Percentiles rank a stretch among this genome's conserved stretches.
These are phyloP conservation scores for Onthophagus sagittarius DNA, from an alignment of 2,888 invertebrate species.

Conservation along the genomic window DNA sequence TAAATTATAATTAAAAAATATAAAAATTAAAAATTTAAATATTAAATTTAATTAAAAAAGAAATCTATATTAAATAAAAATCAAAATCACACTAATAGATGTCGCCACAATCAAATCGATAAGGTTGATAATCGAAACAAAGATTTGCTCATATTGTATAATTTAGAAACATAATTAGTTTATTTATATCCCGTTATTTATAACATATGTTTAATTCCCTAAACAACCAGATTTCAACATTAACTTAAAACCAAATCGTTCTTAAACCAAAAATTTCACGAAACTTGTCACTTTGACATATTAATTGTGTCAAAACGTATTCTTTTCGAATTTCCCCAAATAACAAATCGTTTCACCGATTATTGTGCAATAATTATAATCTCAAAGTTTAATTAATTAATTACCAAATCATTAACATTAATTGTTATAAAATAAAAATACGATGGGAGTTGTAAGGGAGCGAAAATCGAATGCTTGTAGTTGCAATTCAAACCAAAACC, in stretches of 20 bases:
- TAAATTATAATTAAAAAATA: too few species aligned
- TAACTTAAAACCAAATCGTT: background rate
- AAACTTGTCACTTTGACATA: background rate
- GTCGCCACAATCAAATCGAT: background rate
- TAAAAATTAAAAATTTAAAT: too few species aligned
- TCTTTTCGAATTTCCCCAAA: background rate
- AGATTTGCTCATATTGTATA: background rate
- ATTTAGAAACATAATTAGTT: background rate
- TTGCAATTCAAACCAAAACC: background rate
- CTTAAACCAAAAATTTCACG: background rate
- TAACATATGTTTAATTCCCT: background rate
- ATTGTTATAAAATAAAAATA: background rate
- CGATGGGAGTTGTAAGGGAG: slow-evolving; percentile 16
- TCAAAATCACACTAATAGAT: background rate
- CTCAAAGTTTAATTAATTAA: background rate
- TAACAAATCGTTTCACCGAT: background rate
- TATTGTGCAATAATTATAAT: background rate
- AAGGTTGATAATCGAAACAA: background rate
- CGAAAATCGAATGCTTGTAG: slow-evolving; percentile 9
- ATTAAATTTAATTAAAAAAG: too few species aligned
- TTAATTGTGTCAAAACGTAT: background rate
- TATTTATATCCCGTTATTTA: background rate
- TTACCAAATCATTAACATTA: background rate
- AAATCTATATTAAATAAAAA: too few species aligned
- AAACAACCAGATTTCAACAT: background rate